These are phyloP conservation scores for Entomobrya proxima DNA, from an alignment of 2,888 invertebrate species.

Conservation along the genomic window DNA sequence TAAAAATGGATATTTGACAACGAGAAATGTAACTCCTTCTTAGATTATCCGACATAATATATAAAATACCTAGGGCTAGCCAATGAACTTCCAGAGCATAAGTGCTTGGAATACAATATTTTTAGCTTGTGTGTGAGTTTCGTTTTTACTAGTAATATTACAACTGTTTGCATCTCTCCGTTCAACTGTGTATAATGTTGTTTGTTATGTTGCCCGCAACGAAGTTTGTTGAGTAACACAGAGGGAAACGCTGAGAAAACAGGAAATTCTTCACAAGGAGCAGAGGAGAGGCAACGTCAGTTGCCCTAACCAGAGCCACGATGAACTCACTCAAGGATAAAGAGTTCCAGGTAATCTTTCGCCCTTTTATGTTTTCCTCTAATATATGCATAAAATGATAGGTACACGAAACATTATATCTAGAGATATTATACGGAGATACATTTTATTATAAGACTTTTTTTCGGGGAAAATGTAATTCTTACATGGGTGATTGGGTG, in stretches of 20 bases:
- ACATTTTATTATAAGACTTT: too few species aligned
- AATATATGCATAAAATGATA: background rate
- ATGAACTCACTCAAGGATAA: constrained; percentile 61
- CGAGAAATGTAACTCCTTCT: background rate
- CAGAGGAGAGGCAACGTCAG: constrained; percentile 49
- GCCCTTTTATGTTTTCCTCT: too few species aligned
- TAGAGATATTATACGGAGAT: too few species aligned
- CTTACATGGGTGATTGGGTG: too few species aligned
- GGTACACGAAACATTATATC: background rate
- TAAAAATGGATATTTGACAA: constrained; percentile 1
- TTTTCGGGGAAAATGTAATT: too few species aligned
- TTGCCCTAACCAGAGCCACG: constrained; percentile 45
- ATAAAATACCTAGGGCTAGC: too few species aligned
- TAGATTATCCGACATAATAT: too few species aligned
- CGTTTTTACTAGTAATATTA: too few species aligned
- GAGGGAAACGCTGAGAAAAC: background rate
- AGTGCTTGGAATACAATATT: background rate
- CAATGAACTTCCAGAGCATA: background rate
- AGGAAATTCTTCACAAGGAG: background rate
- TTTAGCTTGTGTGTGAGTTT: background rate
- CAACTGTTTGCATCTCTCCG: too few species aligned
- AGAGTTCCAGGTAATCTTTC: constrained; percentile 59
- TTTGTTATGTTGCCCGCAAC: background rate
- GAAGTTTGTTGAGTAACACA: background rate
- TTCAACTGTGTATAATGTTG: background rate